These are phyloP conservation scores for Ceratitis capitata DNA, from an alignment of 1,140 invertebrate species.

Conservation along the genomic window DNA sequence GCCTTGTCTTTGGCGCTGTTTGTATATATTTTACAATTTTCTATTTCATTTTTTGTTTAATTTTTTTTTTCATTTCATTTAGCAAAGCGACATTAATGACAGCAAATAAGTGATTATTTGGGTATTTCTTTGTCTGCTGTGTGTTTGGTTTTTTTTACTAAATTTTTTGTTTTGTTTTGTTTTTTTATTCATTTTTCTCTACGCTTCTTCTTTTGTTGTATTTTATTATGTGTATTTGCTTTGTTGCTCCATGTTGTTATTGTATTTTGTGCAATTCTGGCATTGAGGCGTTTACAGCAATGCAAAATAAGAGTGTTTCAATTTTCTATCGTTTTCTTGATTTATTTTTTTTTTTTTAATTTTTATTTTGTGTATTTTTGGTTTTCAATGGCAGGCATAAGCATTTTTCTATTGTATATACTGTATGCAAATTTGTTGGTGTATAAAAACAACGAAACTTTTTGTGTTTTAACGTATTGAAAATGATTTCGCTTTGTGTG, in stretches of 20 bases:
- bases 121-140: not conserved
- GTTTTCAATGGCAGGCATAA: not conserved
- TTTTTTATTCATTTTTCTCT: not conserved
- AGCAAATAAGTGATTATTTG: not conserved
- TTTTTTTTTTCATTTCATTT: not conserved
- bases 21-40: not conserved
- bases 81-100: not conserved
- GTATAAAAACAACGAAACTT: not conserved
- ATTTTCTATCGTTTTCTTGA: too few relatives aligned
- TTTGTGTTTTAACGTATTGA: not conserved
- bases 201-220: too few relatives aligned
- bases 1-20: not conserved
- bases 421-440: too few relatives aligned
- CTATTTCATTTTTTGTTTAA: not conserved
- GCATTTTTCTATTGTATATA: constrained; percentile 7
- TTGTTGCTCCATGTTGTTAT: too few relatives aligned
- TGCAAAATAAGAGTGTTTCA: constrained; percentile 23
- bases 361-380: not conserved
- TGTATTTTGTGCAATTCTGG: constrained; percentile 13
- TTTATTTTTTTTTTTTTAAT: too few relatives aligned
- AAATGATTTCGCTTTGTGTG: not conserved
- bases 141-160: not conserved
- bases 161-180: not conserved
- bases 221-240: not conserved
- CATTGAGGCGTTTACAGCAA: constrained; percentile 27